Conservation (phyloP, 2,888 invertebrate genomes). For the Linnaemya tessellans region DNA sequence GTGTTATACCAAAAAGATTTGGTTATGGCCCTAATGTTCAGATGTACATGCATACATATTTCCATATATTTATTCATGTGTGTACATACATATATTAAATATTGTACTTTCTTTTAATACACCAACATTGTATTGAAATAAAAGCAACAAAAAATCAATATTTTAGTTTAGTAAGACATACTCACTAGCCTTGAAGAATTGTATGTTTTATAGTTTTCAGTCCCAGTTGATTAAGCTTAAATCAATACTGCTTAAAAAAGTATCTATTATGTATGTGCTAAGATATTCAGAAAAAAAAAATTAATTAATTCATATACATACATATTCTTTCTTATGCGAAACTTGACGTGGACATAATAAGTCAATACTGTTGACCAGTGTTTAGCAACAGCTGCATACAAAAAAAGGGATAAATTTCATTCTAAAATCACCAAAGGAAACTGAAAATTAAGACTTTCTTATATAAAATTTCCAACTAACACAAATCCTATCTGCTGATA, state of each 20-base stretch:
- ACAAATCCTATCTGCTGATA: too few relatives aligned
- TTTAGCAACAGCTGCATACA: too few relatives aligned
- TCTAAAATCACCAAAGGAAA: too few relatives aligned
- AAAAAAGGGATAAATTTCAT: too few relatives aligned
- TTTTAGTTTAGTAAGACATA: conserved; percentile 13
- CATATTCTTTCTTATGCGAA: too few relatives aligned
- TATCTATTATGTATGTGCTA: neutral
- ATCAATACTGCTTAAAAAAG: neutral
- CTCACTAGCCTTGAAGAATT: conserved; percentile 27
- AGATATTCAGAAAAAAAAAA: neutral
- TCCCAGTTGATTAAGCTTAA: neutral
- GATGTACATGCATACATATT: neutral
- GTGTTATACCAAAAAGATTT: too few relatives aligned
- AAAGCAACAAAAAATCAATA: conserved; percentile 34
- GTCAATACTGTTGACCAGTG: too few relatives aligned
- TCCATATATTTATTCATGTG: neutral
- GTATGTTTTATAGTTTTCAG: conserved; percentile 9
- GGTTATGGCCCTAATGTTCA: too few relatives aligned
- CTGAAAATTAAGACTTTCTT: too few relatives aligned
- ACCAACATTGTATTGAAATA: conserved; percentile 25
- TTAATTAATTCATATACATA: too few relatives aligned
- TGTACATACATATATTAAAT: neutral
- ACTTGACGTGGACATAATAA: too few relatives aligned
- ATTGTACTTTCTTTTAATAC: conserved; percentile 32
- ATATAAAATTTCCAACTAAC: too few relatives aligned